Evolutionary conservation across 2,113 vertebrate genomes (phyloP), one percentile per base, ranked within the genome.

Genomic region (Maccullochella peelii): DNA sequence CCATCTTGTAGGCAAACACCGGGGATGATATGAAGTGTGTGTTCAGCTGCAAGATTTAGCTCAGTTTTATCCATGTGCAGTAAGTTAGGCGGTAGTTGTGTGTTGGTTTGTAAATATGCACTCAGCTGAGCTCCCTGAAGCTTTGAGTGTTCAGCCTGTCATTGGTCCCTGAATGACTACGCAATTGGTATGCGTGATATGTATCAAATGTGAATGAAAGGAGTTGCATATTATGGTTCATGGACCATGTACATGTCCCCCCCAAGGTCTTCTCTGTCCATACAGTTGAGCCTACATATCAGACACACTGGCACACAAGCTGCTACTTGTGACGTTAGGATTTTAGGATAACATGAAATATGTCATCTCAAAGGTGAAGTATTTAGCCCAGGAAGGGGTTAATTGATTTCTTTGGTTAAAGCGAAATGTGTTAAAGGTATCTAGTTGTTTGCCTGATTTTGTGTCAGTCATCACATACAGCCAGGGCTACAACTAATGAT

Each of bases 1-100:
- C 88, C 91, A 91, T 91, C 86, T 92, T 91, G 85, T 77, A 23
- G 74, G 79, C 62, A 89, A 86, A 85, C 76, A 82, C 67, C 33
- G 9, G 30, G 30, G 50, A 44, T 47, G 73, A 62, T 77, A 16
- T 3, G 20, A 30, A 70, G 33, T 76, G 79, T 44, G 42, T 38
- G 38, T n/a, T n/a, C 38, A 38, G 38, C 38, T 38, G 38, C 38
- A 6, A 38, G 38, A 6, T 38, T 38, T 8, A 38, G 38, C 38
- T 36, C 36, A 47, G 69, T 66, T 40, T 15, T 8, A 54, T 80
- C 20, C 47, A 66, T 83, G 79, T 86, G 73, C 47, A 71, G 40
- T 84, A 80, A 88, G 85, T 91, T 86, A 33, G 20, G 44, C 30
- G 75, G 54, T 30, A 82, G 82, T 76, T 81, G 82, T 81, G 68